Evolutionary conservation across 2,113 vertebrate species (phyloP).

Genomic region (Okapia johnstoni): DNA sequence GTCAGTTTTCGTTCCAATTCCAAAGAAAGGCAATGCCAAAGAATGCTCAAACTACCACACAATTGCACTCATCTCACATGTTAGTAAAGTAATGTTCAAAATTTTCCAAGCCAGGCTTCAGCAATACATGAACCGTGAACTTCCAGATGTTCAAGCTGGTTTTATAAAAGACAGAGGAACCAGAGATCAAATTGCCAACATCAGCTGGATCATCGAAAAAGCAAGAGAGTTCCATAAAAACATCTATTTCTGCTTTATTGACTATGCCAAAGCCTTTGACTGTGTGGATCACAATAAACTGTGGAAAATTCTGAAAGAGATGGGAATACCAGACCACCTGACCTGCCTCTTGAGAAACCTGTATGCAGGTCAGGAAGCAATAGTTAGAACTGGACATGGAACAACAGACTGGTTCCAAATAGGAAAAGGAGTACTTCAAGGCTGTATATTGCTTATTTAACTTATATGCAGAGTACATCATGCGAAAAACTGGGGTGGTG

Average conservation of each 20-base stretch:
- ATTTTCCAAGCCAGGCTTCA: neutral
- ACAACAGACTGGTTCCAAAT: neutral
- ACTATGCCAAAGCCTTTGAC: neutral
- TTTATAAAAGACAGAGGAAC: neutral
- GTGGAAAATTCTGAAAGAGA: neutral
- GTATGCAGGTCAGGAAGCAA: neutral
- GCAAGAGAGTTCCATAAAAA: neutral
- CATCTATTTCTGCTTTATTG: neutral
- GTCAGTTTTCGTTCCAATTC: neutral
- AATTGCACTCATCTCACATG: neutral
- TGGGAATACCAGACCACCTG: neutral
- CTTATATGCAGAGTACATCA: neutral
- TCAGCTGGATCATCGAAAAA: fast-evolving
- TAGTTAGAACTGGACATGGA: neutral
- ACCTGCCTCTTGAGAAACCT: neutral
- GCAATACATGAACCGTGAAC: fast-evolving
- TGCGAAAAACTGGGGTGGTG: neutral
- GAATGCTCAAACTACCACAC: neutral
- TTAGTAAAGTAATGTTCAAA: neutral
- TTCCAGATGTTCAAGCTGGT: neutral
- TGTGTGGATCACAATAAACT: neutral
- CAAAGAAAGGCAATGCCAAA: neutral
- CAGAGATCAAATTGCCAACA: neutral
- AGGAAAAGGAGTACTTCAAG: fast-evolving
- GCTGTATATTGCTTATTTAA: neutral